Percentiles rank a stretch among this genome's conserved stretches.
These are phyloP conservation scores for Petaurus breviceps DNA, from an alignment of 2,113 vertebrate genomes.

Conservation along the genomic window DNA sequence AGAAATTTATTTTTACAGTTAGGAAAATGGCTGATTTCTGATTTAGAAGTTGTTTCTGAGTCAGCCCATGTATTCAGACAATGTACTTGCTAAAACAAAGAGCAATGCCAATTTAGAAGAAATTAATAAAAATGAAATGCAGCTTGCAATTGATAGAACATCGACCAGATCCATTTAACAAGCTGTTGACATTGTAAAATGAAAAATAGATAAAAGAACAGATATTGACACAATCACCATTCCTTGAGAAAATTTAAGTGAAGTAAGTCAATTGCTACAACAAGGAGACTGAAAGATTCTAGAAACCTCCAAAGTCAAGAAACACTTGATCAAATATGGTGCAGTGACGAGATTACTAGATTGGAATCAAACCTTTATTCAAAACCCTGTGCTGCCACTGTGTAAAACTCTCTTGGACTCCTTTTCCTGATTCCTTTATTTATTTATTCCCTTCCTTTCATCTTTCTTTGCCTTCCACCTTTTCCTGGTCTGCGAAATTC, in stretches of 20 bases:
- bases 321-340: neutral
- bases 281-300: neutral
- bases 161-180: neutral
- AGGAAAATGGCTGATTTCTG: neutral
- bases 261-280: neutral
- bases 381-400: neutral
- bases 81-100: neutral
- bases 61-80: neutral
- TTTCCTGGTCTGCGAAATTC: neutral
- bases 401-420: neutral
- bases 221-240: neutral
- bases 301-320: neutral
- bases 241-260: neutral
- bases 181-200: neutral
- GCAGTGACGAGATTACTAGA: neutral
- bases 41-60: neutral
- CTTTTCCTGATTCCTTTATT: neutral
- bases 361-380: neutral
- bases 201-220: neutral
- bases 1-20: neutral
- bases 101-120: neutral
- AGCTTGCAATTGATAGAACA: neutral
- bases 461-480: neutral
- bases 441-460: neutral
- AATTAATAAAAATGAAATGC: neutral